Evolutionary conservation across 2,113 vertebrate genomes (phyloP).

Genomic region (Illadopsis cleaveri): DNA sequence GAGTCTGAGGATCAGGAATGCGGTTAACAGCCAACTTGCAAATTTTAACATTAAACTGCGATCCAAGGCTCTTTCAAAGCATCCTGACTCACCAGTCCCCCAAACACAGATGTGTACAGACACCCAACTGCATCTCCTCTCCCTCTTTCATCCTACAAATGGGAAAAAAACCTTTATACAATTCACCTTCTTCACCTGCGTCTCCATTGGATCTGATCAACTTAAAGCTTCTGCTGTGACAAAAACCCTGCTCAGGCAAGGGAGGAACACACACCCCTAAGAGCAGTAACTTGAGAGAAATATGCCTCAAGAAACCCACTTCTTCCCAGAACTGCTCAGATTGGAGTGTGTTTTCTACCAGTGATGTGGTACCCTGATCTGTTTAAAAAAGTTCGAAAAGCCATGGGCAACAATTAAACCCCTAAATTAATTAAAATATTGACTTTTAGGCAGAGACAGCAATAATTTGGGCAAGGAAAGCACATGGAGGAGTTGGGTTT

Average conservation of each 20-base stretch:
- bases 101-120: background rate
- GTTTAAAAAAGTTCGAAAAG: background rate
- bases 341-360: background rate
- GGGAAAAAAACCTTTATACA: background rate
- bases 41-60: background rate
- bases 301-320: background rate
- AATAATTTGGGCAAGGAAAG: background rate
- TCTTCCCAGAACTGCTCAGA: background rate
- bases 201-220: background rate
- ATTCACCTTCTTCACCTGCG: background rate
- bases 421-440: background rate
- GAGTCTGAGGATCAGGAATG: background rate
- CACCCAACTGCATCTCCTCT: background rate
- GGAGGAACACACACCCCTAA: background rate
- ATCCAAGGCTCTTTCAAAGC: background rate
- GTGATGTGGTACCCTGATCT: background rate
- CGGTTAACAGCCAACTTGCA: background rate
- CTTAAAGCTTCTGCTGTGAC: rapidly evolving
- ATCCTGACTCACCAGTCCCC: background rate
- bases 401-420: background rate
- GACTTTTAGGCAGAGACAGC: background rate
- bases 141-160: background rate
- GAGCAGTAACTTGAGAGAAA: background rate
- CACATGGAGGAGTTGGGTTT: background rate
- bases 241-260: background rate